Evolutionary conservation across 2,113 vertebrate genomes (phyloP), one percentile per base, ranked within the genome.

Genomic region (Tautogolabrus adspersus): DNA sequence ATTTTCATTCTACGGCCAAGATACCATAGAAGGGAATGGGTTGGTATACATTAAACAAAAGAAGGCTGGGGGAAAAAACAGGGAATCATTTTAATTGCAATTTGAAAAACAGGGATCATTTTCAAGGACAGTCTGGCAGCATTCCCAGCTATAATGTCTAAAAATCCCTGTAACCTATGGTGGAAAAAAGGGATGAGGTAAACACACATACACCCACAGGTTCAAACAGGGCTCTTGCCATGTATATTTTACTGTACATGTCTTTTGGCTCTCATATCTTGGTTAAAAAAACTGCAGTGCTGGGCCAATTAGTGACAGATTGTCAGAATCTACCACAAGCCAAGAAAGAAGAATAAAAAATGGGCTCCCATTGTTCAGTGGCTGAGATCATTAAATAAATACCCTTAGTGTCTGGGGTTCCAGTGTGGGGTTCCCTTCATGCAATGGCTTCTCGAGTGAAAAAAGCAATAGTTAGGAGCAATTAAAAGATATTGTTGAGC

Each of bases 81-180:
- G 47, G 18, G 15, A 59, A 74, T 49, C 3, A 26, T 66, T 77
- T 16, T 71, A 65, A 79, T 60, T 79, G 59, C 56, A 78, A 82
- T 86, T 75, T 22, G 12, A 78, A 58, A 56, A 77, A 64, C 72
- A 52, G 72, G 60, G 44, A 75, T 66, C 9, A 67, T 77, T 86
- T 82, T 70, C 55, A 88, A 87, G 73, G 52, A 56, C 23, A 66
- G 65, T 37, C 82, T 86, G 75, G 57, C 68, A 57, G 76, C 49
- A 70, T 46, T 70, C 56, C 65, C 58, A 47, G 67, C 49, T 72
- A 66, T 64, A 65, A 74, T 51, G 34, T 68, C 34, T 57, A 65
- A 47, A 63, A 30, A 38, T 60, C 72, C 56, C 58, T 88, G 37
- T 81, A 70, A 79, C 87, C 74, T 83, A 56, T 56, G 37, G 22